Evolutionary conservation across 2,797 vertebrate species (phyloP).

Genomic region (Lycodopsis pacificus): DNA sequence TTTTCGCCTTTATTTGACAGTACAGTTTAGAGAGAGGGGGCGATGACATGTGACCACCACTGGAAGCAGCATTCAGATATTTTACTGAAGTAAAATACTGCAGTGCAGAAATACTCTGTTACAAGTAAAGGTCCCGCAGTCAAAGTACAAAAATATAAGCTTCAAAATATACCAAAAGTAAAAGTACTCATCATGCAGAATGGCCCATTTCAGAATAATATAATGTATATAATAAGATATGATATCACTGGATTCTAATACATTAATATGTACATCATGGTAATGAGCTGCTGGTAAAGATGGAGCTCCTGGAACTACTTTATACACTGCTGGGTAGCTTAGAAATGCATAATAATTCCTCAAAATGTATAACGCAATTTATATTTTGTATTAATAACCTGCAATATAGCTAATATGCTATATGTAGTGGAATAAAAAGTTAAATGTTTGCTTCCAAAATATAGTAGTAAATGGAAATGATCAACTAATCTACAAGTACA

Average conservation of each 20-base stretch:
- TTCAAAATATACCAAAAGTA: neutral
- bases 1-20: neutral
- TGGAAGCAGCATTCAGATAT: neutral
- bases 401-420: neutral
- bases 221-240: neutral
- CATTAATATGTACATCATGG: neutral
- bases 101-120: neutral
- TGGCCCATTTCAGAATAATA: neutral
- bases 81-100: neutral
- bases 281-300: neutral
- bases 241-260: neutral
- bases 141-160: neutral
- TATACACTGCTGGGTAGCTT: neutral
- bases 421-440: neutral
- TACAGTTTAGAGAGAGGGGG: neutral
- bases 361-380: neutral
- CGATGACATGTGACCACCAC: neutral
- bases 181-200: neutral
- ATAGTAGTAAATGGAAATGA: neutral
- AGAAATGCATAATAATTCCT: neutral
- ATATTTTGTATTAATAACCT: neutral
- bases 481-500: neutral
- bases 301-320: neutral
- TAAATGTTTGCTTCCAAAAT: neutral
- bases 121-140: too few species aligned